Conservation (phyloP, 2,797 vertebrate genomes). For the Lepilemur septentrionalis region DNA sequence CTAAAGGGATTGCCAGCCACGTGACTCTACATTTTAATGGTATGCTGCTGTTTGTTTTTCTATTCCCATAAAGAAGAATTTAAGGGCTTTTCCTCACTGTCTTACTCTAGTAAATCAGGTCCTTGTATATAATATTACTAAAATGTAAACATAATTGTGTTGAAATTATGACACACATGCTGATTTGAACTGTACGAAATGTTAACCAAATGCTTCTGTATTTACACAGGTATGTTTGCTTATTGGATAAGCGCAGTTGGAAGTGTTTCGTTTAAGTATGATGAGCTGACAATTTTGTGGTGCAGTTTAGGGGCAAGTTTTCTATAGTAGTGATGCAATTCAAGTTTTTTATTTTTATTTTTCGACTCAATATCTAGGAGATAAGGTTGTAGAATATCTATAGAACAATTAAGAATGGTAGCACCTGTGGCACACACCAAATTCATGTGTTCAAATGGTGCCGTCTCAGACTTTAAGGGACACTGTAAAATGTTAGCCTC, state of each 20-base stretch:
- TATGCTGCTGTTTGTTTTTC: background rate
- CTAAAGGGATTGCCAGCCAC: background rate
- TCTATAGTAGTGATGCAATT: background rate
- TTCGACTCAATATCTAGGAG: background rate
- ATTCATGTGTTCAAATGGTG: background rate
- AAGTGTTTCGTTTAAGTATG: slow-evolving; percentile 60
- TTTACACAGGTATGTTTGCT: slow-evolving; percentile 70
- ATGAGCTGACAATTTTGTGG: slow-evolving; percentile 9
- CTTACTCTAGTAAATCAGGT: slow-evolving; percentile 53
- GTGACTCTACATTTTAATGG: background rate
- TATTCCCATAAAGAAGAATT: background rate
- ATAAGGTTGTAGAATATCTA: background rate
- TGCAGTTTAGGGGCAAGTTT: background rate
- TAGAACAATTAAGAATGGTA: background rate
- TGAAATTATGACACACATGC: slow-evolving; percentile 62
- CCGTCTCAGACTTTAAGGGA: background rate
- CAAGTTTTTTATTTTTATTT: background rate
- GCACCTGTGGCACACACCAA: background rate
- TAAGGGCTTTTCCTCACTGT: slow-evolving; percentile 37
- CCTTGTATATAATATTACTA: slow-evolving; percentile 44
- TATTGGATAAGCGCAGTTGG: slow-evolving; percentile 4
- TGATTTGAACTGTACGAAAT: slow-evolving; percentile 56
- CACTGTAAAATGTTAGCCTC: background rate
- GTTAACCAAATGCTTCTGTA: slow-evolving; percentile 57
- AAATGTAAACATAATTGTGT: slow-evolving; percentile 65